Percentiles rank a stretch among this genome's conserved stretches.
phyloP scores from a whole-genome alignment of 2,113 vertebrate genomes.

The Jacana jacana region DNA sequence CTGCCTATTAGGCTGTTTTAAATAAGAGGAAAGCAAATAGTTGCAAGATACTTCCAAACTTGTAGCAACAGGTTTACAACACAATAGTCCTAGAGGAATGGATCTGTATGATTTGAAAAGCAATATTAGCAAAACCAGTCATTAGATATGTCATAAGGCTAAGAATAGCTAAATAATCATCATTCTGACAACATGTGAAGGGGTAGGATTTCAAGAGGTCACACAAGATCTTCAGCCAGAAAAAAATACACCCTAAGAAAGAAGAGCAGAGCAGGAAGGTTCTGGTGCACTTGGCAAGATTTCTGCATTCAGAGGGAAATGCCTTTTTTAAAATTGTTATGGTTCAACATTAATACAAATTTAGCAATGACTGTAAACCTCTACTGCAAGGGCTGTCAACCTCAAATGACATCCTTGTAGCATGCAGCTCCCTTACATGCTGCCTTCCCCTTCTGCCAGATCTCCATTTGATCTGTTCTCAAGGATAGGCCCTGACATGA shows the following conservation, averaged over 20 bases:
- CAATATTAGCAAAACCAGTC: background rate
- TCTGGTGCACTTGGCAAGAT: background rate
- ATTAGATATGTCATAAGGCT: background rate
- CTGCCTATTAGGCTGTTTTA: background rate
- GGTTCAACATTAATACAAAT: background rate
- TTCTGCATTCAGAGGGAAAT: background rate
- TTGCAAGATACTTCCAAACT: background rate
- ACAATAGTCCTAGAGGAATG: background rate
- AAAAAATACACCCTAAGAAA: background rate
- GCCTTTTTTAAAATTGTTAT: background rate
- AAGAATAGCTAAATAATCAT: slow-evolving; percentile 15
- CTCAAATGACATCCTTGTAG: background rate
- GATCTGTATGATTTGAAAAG: background rate
- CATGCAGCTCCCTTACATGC: background rate
- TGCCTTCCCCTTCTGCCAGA: background rate
- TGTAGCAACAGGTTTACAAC: background rate
- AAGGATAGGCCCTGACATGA: background rate
- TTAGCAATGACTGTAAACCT: background rate
- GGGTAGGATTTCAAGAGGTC: slow-evolving; percentile 22
- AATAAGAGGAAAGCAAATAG: background rate
- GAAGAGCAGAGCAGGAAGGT: background rate
- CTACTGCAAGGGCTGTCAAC: background rate
- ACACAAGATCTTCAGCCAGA: background rate
- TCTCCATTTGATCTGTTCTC: background rate
- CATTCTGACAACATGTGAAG: background rate